A percentile compares a stretch with the other conserved stretches of the same genome.
Evolutionary conservation across 2,113 vertebrate genomes (phyloP).

Genomic region (Antechinus stuartii): DNA sequence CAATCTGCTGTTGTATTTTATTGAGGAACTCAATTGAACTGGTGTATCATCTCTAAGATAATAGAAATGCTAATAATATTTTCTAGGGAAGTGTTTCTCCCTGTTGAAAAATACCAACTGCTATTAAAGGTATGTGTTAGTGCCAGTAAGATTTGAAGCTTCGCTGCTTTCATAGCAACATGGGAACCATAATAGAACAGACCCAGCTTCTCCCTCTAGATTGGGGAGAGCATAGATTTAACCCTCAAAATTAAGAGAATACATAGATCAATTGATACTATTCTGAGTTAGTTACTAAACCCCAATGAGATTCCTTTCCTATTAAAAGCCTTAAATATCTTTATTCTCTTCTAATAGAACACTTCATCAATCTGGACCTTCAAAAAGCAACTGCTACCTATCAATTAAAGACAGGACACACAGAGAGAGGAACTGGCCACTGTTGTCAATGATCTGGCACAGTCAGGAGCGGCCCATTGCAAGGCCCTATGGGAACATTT

Average conservation of each 20-base stretch:
- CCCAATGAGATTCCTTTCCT: constrained; percentile 64
- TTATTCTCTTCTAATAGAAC: constrained; percentile 80
- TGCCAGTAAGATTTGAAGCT: constrained; percentile 13
- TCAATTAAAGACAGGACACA: constrained; percentile 66
- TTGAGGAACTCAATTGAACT: constrained; percentile 39
- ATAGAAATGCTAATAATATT: constrained; percentile 70
- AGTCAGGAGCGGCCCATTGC: constrained; percentile 54
- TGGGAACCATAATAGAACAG: not conserved
- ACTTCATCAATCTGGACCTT: constrained; percentile 80
- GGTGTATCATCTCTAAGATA: constrained; percentile 62
- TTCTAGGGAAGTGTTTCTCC: constrained; percentile 67
- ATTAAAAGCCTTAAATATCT: constrained; percentile 80
- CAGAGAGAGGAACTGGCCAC: constrained; percentile 74
- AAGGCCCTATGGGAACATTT: constrained; percentile 42
- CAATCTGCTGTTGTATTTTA: constrained; percentile 69
- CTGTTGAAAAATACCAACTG: constrained; percentile 63
- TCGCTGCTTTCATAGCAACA: not conserved
- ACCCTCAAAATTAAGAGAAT: constrained; percentile 48
- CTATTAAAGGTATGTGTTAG: constrained; percentile 67
- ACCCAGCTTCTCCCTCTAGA: accelerated
- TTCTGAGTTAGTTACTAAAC: constrained; percentile 63
- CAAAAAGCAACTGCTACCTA: constrained; percentile 83
- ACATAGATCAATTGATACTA: not conserved
- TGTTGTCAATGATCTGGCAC: constrained; percentile 75
- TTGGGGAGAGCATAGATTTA: not conserved